These are phyloP conservation scores for Papilio xuthus DNA, from an alignment of 1,140 invertebrate genomes.

Conservation along the genomic window DNA sequence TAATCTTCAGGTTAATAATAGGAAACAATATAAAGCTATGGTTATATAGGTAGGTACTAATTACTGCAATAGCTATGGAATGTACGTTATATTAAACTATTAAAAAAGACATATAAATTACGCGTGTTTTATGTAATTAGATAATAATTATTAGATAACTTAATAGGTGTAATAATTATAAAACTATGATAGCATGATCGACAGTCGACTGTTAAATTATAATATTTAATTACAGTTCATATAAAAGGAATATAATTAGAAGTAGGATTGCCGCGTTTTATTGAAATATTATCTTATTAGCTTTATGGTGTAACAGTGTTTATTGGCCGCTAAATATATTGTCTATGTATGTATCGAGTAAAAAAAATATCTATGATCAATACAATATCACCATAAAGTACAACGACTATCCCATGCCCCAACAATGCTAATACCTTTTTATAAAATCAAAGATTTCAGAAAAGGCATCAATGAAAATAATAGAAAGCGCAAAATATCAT, in stretches of 20 bases:
- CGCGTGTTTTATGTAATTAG: not conserved
- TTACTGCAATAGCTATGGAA: not conserved
- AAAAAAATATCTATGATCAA: not conserved
- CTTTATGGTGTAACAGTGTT: not conserved
- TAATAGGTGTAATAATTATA: not conserved
- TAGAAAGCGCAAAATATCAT: no score
- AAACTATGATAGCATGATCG: not conserved
- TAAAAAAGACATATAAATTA: not conserved
- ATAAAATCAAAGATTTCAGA: no score
- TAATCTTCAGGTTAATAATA: no score
- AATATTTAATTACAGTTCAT: constrained; percentile 15
- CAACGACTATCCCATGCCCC: no score
- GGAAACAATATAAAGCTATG: no score
- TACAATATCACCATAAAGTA: no score
- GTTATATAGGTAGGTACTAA: no score
- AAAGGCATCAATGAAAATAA: no score
- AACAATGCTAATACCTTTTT: no score
- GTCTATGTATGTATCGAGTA: not conserved
- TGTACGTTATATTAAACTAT: not conserved
- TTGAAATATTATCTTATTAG: not conserved
- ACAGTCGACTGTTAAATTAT: constrained; percentile 17
- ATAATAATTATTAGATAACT: not conserved
- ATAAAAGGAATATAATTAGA: not conserved
- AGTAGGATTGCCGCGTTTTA: not conserved
- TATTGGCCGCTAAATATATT: not conserved